Evolutionary conservation across 2,888 invertebrate genomes (phyloP).

Genomic region (Steinernema carpocapsae): DNA sequence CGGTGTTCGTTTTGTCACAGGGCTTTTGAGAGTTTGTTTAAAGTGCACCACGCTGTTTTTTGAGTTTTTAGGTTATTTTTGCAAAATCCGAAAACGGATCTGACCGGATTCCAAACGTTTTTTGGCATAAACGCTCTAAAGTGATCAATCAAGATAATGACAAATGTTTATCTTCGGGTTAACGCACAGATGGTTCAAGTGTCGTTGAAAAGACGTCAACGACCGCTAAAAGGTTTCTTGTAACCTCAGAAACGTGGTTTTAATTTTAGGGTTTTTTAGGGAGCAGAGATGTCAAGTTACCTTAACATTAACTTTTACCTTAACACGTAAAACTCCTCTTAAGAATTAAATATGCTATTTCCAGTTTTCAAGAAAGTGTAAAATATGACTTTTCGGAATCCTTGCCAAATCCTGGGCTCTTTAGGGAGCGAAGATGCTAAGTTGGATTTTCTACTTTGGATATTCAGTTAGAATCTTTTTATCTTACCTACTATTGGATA

Average conservation of each 20-base stretch:
- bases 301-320: not conserved
- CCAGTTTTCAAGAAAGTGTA: no score
- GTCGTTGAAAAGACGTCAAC: not conserved
- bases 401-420: no score
- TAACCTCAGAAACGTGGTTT: not conserved
- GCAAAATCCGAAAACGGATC: not conserved
- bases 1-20: not conserved
- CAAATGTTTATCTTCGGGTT: slow-evolving; percentile 29
- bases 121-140: not conserved
- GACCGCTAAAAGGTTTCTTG: not conserved
- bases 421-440: no score
- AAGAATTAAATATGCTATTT: not conserved
- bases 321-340: not conserved
- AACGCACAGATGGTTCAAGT: not conserved
- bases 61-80: not conserved
- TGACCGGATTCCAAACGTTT: not conserved
- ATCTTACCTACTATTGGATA: no score
- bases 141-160: slow-evolving; percentile 9
- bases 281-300: not conserved
- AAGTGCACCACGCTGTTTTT: no score
- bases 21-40: not conserved
- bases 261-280: not conserved
- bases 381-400: no score
- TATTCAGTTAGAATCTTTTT: no score
- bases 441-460: no score